phyloP scores from a whole-genome alignment of 2,797 vertebrate genomes.

The Scyliorhinus canicula region DNA sequence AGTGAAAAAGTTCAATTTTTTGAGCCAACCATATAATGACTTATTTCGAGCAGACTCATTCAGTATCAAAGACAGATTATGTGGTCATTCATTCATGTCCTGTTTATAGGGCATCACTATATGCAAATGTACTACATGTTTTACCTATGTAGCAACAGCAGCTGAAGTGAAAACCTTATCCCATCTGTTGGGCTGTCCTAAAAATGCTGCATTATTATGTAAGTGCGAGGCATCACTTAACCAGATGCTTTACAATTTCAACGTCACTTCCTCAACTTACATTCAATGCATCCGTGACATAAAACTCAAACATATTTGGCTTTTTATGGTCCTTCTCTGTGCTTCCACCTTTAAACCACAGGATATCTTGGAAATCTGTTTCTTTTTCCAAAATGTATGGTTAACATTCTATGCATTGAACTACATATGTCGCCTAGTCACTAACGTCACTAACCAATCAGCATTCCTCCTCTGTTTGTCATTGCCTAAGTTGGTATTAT shows the following conservation, averaged over 20 bases:
- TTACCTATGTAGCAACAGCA: neutral
- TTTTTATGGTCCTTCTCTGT: neutral
- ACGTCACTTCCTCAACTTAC: neutral
- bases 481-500: neutral
- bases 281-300: neutral
- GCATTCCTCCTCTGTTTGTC: neutral
- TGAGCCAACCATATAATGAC: neutral
- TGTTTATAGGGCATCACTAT: neutral
- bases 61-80: neutral
- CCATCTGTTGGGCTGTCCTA: neutral
- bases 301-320: neutral
- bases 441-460: neutral
- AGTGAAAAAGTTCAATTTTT: neutral
- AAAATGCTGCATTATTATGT: neutral
- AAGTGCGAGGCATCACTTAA: neutral
- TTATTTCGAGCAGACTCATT: neutral
- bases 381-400: neutral
- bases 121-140: neutral
- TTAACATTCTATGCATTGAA: neutral
- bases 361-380: neutral
- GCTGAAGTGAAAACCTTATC: neutral
- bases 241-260: neutral
- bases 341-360: neutral
- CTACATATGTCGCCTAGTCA: neutral
- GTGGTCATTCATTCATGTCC: neutral